A percentile compares a stretch with the other conserved stretches of the same genome.
Evolutionary conservation across 2,113 vertebrate genomes (phyloP).

Genomic region (Entelurus aequoreus): DNA sequence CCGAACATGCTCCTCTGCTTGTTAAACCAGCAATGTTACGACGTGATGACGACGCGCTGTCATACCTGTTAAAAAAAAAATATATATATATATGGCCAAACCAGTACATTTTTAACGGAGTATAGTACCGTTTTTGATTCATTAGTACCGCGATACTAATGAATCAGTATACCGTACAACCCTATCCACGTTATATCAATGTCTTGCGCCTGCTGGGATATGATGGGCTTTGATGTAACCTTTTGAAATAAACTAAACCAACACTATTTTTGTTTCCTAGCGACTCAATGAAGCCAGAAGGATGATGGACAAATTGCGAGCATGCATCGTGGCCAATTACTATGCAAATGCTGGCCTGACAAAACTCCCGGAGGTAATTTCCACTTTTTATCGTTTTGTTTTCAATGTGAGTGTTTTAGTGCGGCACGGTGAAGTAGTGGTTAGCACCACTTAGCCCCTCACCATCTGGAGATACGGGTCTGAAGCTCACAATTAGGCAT

Average conservation of each 20-base stretch:
- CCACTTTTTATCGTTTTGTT: background rate
- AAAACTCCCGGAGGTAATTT: conserved; percentile 84
- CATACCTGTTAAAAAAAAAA: too few species aligned
- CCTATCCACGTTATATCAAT: too few species aligned
- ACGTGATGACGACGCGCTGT: too few species aligned
- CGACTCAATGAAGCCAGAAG: conserved; percentile 92
- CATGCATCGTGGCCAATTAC: conserved; percentile 97
- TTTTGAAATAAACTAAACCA: background rate
- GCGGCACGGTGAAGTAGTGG: background rate
- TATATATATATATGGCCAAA: too few species aligned
- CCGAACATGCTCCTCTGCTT: too few species aligned
- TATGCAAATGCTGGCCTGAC: conserved; percentile 87
- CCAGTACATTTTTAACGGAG: too few species aligned
- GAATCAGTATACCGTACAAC: too few species aligned
- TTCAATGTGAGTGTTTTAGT: background rate
- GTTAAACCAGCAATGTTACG: too few species aligned
- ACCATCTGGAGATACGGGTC: background rate
- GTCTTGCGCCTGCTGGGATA: too few species aligned
- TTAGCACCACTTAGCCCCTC: background rate
- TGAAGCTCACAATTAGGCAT: background rate
- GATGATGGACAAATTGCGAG: conserved; percentile 99
- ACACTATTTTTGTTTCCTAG: conserved; percentile 48
- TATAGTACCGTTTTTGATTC: too few species aligned
- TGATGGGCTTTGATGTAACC: too few species aligned
- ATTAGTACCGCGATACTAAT: too few species aligned